Evolutionary conservation across 1,140 invertebrate species (phyloP), one percentile per base, ranked within the genome.

Genomic region (Probaryconus sp.): DNA sequence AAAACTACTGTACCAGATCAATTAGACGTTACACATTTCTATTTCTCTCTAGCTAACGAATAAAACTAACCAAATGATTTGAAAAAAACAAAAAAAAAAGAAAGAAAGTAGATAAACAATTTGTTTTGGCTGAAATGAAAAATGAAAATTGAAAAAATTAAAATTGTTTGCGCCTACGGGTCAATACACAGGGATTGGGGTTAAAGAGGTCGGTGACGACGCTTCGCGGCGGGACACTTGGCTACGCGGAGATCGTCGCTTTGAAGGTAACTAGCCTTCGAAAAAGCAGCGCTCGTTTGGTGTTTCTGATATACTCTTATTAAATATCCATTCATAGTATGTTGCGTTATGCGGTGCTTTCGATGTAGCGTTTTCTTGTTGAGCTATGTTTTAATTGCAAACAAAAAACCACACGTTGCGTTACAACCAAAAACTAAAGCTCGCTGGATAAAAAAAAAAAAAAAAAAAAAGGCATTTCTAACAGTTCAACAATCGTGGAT

Each of bases 201-300:
- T 92, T 97, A 89, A 97, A 97, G 91, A 91, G 96, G 88, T 97
- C 95, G 76, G 95, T 97, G 89, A 96, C 95, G 78, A 95, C 94
- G 74, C 90, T 95, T 79, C 90, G 93, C 83, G 94, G 94, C 81
- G 94, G 94, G 78, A 94, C 94, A 67, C 90, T 96, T 83, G 94
- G 94, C 82, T 95, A 94, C 88, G 95, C 96, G 72, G 95, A 97
- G 92, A 96, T 97, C 89, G 95, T 97, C 88, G 95, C 95, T 84
- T 94, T 97, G 77, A 97, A 97, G 96, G 96, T 97, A 90, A 88
- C 81, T 78, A 80, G 74, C 81, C 77, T 82, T 74, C 60, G 56
- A 76, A 45, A 74, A 69, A 40, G 42, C 60, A 76, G 55, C 68
- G 71, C 67, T 78, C 76, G 76, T 78, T 78, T 72, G 72, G 60